Evolutionary conservation across 2,888 invertebrate species (phyloP), one percentile per base, ranked within the genome.

Genomic region (Ormyrus thymus): DNA sequence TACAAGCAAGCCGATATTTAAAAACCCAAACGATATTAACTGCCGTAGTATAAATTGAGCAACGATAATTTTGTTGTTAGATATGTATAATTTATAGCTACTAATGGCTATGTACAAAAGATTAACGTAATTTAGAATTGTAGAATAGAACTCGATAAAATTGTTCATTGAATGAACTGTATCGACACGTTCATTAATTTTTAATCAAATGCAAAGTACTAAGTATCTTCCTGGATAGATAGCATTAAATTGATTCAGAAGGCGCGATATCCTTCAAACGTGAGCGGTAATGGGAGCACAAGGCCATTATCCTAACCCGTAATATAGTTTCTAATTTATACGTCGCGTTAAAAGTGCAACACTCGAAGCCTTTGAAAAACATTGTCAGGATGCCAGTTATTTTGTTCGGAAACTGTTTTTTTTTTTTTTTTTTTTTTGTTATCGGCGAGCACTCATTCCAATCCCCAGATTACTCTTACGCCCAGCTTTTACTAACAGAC

Each of bases 401-500:
- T 53, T 58, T 71, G 64, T 64, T 65, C 51, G 7, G 10, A 50
- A 4, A 51, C 53, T 15, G 13, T 10, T 74, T 65, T 69, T 55
- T 65, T 29, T 29, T 29, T 29, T 74, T 70, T 69, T 55, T 70
- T 29, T 29, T 29, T 29, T 74, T 70, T 69, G 50, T 70, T 50
- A 55, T 75, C 55, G 79, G 65, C 29, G n/a, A 59, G 13, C 55
- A 13, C 58, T n/a, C 43, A 58, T 51, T 56, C 29, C 51, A 10
- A 58, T 56, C 15, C 55, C 59, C 51, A n/a, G 1, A 61, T 10
- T 64, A 6, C 51, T 56, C 56, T 11, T n/a, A 13, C 59, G 48
- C 56, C 61, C 61, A 58, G 79, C 79, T 79, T 79, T 50, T 79
- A 79, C 79, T 79, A 79, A 79, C 79, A 71, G 75, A 66, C 55